Percentiles rank a stretch among this genome's conserved stretches.
phyloP scores from a whole-genome alignment of 2,797 vertebrate genomes.

The Danionella dracula region DNA sequence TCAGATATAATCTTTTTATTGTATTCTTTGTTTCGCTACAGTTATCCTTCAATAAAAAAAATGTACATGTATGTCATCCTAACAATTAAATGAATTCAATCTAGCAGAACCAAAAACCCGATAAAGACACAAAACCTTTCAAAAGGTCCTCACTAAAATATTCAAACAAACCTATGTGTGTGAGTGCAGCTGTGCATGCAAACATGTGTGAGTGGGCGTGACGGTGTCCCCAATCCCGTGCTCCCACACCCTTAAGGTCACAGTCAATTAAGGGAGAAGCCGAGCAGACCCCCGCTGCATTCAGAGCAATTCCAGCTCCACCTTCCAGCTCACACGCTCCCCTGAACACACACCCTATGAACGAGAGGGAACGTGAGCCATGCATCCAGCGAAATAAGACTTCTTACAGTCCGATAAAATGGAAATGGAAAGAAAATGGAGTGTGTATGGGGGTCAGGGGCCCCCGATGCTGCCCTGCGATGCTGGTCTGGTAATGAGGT shows the following conservation, averaged over 20 bases:
- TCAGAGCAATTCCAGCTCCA: conserved; percentile 21
- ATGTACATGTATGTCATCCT: too few relatives aligned
- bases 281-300: conserved; percentile 10
- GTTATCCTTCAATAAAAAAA: too few relatives aligned
- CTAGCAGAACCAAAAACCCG: too few relatives aligned
- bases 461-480: conserved; percentile 32
- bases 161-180: not conserved
- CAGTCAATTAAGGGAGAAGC: conserved; percentile 27
- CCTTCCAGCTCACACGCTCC: conserved; percentile 14
- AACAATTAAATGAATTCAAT: not conserved
- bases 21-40: too few relatives aligned
- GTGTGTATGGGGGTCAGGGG: not conserved
- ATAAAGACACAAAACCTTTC: too few relatives aligned
- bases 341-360: not conserved
- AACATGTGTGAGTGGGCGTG: conserved; percentile 17
- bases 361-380: not conserved
- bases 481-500: conserved; percentile 51
- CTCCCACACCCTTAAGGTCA: conserved; percentile 33
- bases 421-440: not conserved
- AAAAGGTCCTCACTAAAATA: too few relatives aligned
- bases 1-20: too few relatives aligned
- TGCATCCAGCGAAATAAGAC: not conserved
- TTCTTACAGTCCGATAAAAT: conserved; percentile 6
- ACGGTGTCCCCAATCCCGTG: not conserved
- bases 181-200: conserved; percentile 12